phyloP scores from a whole-genome alignment of 1,140 invertebrate genomes.

The Drosophila quadrilineata region DNA sequence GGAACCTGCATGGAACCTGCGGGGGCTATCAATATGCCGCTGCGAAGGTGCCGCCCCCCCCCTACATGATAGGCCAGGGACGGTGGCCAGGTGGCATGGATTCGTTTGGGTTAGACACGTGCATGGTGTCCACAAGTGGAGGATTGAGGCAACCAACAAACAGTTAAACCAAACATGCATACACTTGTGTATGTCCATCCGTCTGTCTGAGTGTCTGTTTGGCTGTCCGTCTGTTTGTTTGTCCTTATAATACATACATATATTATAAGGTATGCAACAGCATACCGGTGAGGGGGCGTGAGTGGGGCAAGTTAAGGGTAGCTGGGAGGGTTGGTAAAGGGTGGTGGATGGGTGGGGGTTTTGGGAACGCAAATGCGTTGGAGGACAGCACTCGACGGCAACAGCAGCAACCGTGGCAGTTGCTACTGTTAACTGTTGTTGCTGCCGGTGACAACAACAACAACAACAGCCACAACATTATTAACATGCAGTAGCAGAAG shows the following conservation, averaged over 20 bases:
- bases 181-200: not conserved
- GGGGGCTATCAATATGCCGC: not conserved
- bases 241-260: no score
- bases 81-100: no score
- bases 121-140: no score
- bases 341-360: not conserved
- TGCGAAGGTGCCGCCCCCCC: conserved; percentile 11
- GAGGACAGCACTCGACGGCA: conserved; percentile 50
- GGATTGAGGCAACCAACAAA: no score
- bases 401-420: conserved; percentile 31
- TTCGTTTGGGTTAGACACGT: no score
- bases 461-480: not conserved
- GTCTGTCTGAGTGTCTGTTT: not conserved
- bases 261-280: no score
- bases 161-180: no score
- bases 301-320: not conserved
- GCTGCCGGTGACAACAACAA: conserved; percentile 21
- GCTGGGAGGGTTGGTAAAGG: not conserved
- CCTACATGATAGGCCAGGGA: no score
- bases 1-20: not conserved
- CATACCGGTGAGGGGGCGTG: no score
- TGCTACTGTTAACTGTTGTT: conserved; percentile 36
- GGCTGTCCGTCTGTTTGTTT: no score
- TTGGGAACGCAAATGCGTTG: conserved; percentile 53
- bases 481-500: conserved; percentile 2